A percentile compares a stretch with the other conserved stretches of the same genome.
Conservation (phyloP, 2,888 invertebrate species). For the Drosophila neoperkinsi region DNA sequence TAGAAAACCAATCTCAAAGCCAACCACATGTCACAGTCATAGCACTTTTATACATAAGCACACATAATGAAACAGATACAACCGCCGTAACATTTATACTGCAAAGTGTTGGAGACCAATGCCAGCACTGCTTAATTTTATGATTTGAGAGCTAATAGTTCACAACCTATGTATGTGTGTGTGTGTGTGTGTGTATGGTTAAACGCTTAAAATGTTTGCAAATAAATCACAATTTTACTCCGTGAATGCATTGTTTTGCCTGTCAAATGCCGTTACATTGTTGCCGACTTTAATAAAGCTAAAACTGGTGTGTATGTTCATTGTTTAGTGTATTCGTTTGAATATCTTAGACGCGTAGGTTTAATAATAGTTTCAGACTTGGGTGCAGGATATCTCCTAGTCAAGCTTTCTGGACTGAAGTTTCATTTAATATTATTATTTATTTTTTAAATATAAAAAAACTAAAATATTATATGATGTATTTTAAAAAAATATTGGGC, state of each 20-base stretch:
- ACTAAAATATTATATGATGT: too few relatives aligned
- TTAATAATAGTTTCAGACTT: too few relatives aligned
- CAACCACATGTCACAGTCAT: constrained; percentile 53
- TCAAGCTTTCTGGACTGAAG: too few relatives aligned
- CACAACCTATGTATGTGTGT: not conserved
- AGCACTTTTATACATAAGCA: constrained; percentile 12
- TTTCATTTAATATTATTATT: too few relatives aligned
- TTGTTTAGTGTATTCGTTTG: not conserved
- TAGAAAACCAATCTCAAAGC: constrained; percentile 62
- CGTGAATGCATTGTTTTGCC: constrained; percentile 24
- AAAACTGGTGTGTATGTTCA: not conserved
- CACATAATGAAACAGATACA: constrained; percentile 2
- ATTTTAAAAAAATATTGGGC: too few relatives aligned
- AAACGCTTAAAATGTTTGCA: constrained; percentile 61
- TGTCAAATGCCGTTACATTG: constrained; percentile 40
- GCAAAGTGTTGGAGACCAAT: constrained; percentile 14
- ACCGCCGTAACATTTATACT: not conserved
- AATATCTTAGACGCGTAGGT: too few relatives aligned
- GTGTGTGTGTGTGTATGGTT: constrained; percentile 32
- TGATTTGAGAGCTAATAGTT: constrained; percentile 11
- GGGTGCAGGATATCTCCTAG: too few relatives aligned
- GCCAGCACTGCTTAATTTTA: constrained; percentile 10
- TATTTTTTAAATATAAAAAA: too few relatives aligned
- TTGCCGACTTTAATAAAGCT: constrained; percentile 11
- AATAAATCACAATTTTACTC: constrained; percentile 63